phyloP scores from a whole-genome alignment of 2,888 invertebrate genomes.

The Quadriops clusia region DNA sequence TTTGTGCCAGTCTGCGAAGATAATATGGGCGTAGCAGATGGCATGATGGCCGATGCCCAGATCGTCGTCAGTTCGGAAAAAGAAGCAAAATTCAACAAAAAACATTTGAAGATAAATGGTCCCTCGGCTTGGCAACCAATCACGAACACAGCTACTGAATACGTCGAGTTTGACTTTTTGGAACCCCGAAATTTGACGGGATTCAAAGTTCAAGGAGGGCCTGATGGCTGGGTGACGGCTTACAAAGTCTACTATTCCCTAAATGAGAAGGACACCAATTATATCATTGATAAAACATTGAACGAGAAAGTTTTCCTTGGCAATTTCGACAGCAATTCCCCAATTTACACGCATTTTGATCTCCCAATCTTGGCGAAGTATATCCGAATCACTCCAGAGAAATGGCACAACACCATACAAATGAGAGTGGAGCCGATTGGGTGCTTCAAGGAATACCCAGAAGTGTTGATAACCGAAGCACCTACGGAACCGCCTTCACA shows the following conservation, averaged over 20 bases:
- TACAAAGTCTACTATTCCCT: conserved; percentile 64
- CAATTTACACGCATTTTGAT: conserved; percentile 54
- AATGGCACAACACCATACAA: conserved; percentile 63
- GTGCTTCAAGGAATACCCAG: conserved; percentile 46
- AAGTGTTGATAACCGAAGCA: background rate
- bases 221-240: conserved; percentile 60
- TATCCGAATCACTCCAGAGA: conserved; percentile 56
- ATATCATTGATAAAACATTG: conserved; percentile 44
- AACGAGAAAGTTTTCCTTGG: conserved; percentile 54
- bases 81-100: conserved; percentile 32
- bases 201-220: conserved; percentile 59
- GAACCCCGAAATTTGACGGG: conserved; percentile 68
- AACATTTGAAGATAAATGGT: conserved; percentile 38
- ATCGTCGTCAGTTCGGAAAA: conserved; percentile 52
- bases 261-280: conserved; percentile 60
- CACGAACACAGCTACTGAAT: conserved; percentile 55
- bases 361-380: conserved; percentile 61
- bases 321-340: conserved; percentile 54
- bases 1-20: conserved; percentile 47
- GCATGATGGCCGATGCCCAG: conserved; percentile 48
- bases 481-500: background rate
- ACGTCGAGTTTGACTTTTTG: conserved; percentile 66
- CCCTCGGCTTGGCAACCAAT: conserved; percentile 53
- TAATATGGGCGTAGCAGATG: conserved; percentile 58
- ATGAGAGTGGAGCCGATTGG: conserved; percentile 67